These are phyloP conservation scores for Cactoblastis cactorum DNA, from an alignment of 2,888 invertebrate genomes.

Conservation along the genomic window DNA sequence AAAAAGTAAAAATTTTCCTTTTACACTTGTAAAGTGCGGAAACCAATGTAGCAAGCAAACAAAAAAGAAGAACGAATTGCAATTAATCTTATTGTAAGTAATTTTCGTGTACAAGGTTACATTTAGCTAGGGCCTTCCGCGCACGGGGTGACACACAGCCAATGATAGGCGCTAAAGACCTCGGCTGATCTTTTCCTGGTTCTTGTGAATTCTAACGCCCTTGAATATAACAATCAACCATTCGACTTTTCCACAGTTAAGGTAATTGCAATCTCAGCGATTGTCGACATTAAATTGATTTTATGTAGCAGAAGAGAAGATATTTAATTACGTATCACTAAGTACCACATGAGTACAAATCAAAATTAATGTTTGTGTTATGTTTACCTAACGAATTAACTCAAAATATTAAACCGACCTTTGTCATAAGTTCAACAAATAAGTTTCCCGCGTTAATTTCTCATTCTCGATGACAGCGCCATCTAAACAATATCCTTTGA, in stretches of 20 bases:
- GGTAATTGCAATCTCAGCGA: background rate
- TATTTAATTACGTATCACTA: too few species aligned
- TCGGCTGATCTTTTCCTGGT: conserved; percentile 66
- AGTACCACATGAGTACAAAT: too few species aligned
- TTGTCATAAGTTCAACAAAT: too few species aligned
- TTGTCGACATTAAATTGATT: background rate
- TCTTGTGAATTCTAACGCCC: conserved; percentile 60
- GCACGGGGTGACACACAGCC: conserved; percentile 56
- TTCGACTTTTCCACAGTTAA: conserved; percentile 26
- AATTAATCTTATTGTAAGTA: conserved; percentile 12
- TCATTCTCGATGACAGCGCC: conserved; percentile 33
- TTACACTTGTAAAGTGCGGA: background rate
- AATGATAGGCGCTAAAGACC: conserved; percentile 58
- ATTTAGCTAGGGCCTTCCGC: conserved; percentile 58
- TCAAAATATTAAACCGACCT: too few species aligned
- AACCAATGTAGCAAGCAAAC: background rate
- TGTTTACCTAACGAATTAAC: too few species aligned
- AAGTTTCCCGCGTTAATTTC: background rate
- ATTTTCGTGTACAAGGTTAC: conserved; percentile 37
- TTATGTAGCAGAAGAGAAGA: too few species aligned
- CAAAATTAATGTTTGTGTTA: too few species aligned
- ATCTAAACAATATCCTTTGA: conserved; percentile 31
- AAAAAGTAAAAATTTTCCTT: background rate
- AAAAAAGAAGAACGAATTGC: background rate
- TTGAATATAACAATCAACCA: conserved; percentile 46